Evolutionary conservation across 2,113 vertebrate species (phyloP), one percentile per base, ranked within the genome.

Genomic region (Neopipo cinnamomea): DNA sequence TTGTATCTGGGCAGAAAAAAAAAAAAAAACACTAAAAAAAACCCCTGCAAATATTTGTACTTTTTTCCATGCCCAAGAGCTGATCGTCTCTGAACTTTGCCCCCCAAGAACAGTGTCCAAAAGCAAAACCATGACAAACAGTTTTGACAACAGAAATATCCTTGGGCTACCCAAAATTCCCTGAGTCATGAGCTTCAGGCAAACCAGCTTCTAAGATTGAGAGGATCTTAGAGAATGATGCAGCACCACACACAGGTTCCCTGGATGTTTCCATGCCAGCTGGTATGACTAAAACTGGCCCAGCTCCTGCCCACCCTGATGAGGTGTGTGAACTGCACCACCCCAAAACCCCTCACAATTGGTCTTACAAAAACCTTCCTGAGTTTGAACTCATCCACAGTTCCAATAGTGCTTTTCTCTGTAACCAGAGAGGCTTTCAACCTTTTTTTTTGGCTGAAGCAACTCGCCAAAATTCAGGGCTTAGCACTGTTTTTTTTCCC

Each of bases 351-450:
- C 35, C 52, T 78, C 73, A 65, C 23, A 84, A 81, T 59, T 21
- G 65, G 52, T 75, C 67, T 73, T 93, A 65, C 61, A 47, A 46
- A 94, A 91, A 11, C 62, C 37, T 89, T 31, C 4, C 77, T 3
- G 4, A 61, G 66, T 59, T 30, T 81, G 46, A 84, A 33, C 79
- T 88, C 5, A 1, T 74, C 66, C 5, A 2, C 24, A 30, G 65
- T 25, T 79, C 88, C 88, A 84, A 72, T 2, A 0, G 65, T 42
- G 90, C 55, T 67, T 94, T 94, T 75, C 28, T 9, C 68, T 92
- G 91, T 68, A 95, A 92, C 83, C 73, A 89, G 85, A 93, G 82
- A 96, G 59, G 25, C 46, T 85, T 79, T 73, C 55, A 58, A 25
- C 42, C 14, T 49, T 33, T 70, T 44, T 44, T 73, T 66, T 80